Evolutionary conservation across 2,797 vertebrate species (phyloP).

Genomic region (Sebastolobus altivelis): DNA sequence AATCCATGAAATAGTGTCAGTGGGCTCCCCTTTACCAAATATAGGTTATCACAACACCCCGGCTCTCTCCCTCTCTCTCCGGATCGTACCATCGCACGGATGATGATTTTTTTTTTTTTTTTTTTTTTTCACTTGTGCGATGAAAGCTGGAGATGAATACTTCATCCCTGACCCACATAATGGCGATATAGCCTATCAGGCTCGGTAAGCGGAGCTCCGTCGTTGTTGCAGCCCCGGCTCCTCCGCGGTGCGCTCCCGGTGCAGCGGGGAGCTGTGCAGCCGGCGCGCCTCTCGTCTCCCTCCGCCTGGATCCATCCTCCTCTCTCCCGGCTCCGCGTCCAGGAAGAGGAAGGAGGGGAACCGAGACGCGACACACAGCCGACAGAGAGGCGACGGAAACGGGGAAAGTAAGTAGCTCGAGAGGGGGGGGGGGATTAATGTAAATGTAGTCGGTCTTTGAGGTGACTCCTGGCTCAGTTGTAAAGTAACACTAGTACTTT

Average conservation of each 20-base stretch:
- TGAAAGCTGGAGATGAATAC: slow-evolving; percentile 72
- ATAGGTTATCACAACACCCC: slow-evolving; percentile 61
- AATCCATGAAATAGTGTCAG: slow-evolving; percentile 35
- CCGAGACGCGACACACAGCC: slow-evolving; percentile 26
- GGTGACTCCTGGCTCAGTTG: slow-evolving; percentile 13
- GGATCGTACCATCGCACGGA: slow-evolving; percentile 66
- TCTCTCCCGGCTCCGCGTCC: slow-evolving; percentile 28
- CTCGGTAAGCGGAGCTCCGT: slow-evolving; percentile 36
- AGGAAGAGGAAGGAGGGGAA: slow-evolving; percentile 16
- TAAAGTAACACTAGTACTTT: slow-evolving; percentile 34
- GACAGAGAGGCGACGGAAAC: slow-evolving; percentile 29
- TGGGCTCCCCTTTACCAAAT: slow-evolving; percentile 51
- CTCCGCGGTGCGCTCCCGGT: slow-evolving; percentile 35
- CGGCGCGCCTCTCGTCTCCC: slow-evolving; percentile 33
- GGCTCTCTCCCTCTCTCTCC: slow-evolving; percentile 39
- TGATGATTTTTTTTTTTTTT: background rate
- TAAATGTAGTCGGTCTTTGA: background rate
- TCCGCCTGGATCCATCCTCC: slow-evolving; percentile 34
- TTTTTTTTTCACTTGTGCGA: slow-evolving; percentile 50
- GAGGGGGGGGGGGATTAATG: background rate
- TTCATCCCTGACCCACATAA: slow-evolving; percentile 85
- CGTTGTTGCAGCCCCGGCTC: slow-evolving; percentile 29
- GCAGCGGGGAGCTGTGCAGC: slow-evolving; percentile 24
- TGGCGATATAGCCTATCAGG: slow-evolving; percentile 51
- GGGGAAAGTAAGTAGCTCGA: slow-evolving; percentile 59